Conservation (phyloP, 1,140 invertebrate species). For the Medauroidea extradentata region DNA sequence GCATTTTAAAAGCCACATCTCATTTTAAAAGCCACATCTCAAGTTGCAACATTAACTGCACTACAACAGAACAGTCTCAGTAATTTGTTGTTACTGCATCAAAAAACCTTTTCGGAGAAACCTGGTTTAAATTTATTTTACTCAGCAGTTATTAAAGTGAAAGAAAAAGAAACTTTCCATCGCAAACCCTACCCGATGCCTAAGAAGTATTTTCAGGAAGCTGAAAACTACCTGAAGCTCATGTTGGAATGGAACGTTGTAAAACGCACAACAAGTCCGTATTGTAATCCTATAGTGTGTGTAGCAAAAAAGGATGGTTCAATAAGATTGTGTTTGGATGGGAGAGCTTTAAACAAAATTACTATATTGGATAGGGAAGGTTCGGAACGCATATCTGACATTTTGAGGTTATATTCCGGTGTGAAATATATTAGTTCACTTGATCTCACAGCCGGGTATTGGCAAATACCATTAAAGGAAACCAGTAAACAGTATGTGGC, state of each 20-base stretch:
- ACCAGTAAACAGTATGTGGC: not conserved
- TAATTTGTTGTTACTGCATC: too few relatives aligned
- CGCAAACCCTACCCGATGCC: not conserved
- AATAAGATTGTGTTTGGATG: constrained; percentile 3
- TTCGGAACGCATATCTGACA: not conserved
- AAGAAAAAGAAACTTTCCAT: too few relatives aligned
- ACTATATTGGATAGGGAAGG: not conserved
- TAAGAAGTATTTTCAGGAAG: not conserved
- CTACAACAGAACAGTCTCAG: too few relatives aligned
- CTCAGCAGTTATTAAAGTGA: too few relatives aligned
- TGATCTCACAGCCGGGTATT: not conserved
- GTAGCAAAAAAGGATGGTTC: constrained; percentile 1
- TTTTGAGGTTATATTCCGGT: not conserved
- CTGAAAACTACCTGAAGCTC: not conserved
- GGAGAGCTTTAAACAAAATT: not conserved
- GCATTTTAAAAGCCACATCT: too few relatives aligned
- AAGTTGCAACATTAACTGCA: too few relatives aligned
- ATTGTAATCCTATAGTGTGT: not conserved
- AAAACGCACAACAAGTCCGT: not conserved
- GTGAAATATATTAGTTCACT: not conserved
- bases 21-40: too few relatives aligned
- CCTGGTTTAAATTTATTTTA: too few relatives aligned
- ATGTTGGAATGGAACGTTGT: not conserved
- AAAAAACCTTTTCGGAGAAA: too few relatives aligned
- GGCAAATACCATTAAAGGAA: not conserved